phyloP scores from a whole-genome alignment of 2,888 invertebrate genomes.

The Tetrapedia diversipes region DNA sequence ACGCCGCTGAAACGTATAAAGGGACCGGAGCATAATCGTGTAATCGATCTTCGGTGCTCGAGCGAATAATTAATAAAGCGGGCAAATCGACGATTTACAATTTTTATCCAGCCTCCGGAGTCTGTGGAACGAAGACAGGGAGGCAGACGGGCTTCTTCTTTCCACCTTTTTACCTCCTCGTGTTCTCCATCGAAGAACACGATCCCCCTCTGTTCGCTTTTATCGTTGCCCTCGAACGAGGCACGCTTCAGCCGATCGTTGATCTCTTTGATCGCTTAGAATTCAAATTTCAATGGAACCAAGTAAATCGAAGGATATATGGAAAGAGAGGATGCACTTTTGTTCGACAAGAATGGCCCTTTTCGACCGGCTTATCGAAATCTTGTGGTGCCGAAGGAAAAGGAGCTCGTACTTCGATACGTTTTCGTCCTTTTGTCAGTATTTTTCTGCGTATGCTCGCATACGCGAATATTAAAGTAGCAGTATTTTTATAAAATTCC shows the following conservation, averaged over 20 bases:
- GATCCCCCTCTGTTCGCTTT: slow-evolving; percentile 45
- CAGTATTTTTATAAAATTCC: no score
- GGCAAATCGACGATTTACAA: slow-evolving; percentile 35
- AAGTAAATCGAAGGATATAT: slow-evolving; percentile 37
- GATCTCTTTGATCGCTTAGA: slow-evolving; percentile 53
- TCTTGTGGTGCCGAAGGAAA: slow-evolving; percentile 18
- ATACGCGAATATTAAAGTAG: no score
- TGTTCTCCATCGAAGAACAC: slow-evolving; percentile 46
- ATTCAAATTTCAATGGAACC: slow-evolving; percentile 54
- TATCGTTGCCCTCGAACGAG: slow-evolving; percentile 21
- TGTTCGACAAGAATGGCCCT: slow-evolving; percentile 20
- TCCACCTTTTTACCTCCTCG: slow-evolving; percentile 27
- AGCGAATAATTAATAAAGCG: slow-evolving; percentile 41
- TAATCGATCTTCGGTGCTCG: slow-evolving; percentile 19
- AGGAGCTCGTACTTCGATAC: background rate
- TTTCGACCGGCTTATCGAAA: slow-evolving; percentile 17
- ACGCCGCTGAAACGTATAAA: no score
- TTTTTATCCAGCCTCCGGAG: slow-evolving; percentile 22
- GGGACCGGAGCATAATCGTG: background rate
- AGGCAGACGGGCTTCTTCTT: slow-evolving; percentile 19
- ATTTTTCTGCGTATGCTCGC: no score
- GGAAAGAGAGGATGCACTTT: slow-evolving; percentile 5
- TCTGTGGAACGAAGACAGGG: background rate
- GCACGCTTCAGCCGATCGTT: slow-evolving; percentile 30
- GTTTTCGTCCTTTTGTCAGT: no score